Conservation (phyloP, 2,113 vertebrate genomes). For the human (Homo sapiens) region DNA sequence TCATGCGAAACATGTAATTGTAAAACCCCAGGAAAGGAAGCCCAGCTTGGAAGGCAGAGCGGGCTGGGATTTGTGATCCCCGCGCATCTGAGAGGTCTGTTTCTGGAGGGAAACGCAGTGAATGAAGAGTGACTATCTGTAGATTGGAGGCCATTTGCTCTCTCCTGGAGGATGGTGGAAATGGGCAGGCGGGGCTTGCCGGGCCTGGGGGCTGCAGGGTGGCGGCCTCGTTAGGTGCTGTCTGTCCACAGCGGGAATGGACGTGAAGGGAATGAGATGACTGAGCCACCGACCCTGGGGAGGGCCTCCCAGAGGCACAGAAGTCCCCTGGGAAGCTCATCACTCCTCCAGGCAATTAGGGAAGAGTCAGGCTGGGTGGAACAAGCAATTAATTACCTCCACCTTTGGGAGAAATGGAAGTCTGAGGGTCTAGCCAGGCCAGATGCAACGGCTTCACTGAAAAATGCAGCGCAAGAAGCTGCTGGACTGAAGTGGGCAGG, state of each 20-base stretch:
- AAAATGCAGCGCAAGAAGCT: neutral
- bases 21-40: neutral
- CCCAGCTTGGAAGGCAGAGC: neutral
- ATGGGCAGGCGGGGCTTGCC: conserved; percentile 58
- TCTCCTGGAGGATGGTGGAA: neutral
- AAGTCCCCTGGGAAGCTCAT: conserved; percentile 47
- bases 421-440: neutral
- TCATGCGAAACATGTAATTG: fast-evolving
- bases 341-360: neutral
- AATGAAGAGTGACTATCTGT: conserved; percentile 68
- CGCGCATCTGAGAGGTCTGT: conserved; percentile 57
- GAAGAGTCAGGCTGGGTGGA: neutral
- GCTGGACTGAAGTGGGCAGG: fast-evolving
- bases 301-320: conserved; percentile 39
- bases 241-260: neutral
- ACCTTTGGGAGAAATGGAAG: conserved; percentile 46
- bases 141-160: neutral
- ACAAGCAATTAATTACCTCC: conserved; percentile 51
- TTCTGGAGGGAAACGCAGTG: conserved; percentile 65
- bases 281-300: neutral
- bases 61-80: neutral
- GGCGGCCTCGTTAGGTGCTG: conserved; percentile 59
- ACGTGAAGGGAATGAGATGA: conserved; percentile 20
- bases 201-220: conserved; percentile 63
- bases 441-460: neutral